Percentiles rank a stretch among this genome's conserved stretches.
phyloP scores from a whole-genome alignment of 2,797 vertebrate species.

The Masticophis lateralis region DNA sequence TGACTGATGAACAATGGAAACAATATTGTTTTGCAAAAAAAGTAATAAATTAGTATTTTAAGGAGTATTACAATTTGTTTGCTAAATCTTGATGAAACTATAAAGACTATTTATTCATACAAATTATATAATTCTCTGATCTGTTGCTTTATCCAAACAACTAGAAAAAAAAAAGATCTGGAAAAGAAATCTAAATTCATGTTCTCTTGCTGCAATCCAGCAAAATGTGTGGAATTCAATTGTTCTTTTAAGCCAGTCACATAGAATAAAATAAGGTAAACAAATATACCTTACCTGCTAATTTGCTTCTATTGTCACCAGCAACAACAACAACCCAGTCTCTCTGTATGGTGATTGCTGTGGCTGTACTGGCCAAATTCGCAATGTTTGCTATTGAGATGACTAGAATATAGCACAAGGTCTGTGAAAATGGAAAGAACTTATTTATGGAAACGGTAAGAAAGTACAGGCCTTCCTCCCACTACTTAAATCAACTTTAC shows the following conservation, averaged over 20 bases:
- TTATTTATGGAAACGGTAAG: constrained; percentile 20
- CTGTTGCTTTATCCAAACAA: background rate
- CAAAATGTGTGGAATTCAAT: background rate
- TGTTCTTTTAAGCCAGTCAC: background rate
- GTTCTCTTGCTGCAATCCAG: constrained; percentile 13
- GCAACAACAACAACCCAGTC: constrained; percentile 99
- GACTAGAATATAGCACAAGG: constrained; percentile 91
- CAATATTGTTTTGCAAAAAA: background rate
- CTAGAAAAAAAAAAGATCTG: background rate
- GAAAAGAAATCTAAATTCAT: constrained; percentile 5
- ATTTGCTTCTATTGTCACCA: constrained; percentile 88
- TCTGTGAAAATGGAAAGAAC: constrained; percentile 73
- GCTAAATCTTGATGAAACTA: constrained; percentile 11
- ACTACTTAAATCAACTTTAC: background rate
- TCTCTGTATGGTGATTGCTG: constrained; percentile 93
- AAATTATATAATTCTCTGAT: constrained; percentile 7
- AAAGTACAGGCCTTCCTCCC: background rate
- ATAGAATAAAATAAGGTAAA: constrained; percentile 34
- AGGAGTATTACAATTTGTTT: background rate
- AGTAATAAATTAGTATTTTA: background rate
- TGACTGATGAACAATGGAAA: background rate
- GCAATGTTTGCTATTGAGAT: constrained; percentile 96
- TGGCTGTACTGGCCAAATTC: constrained; percentile 96
- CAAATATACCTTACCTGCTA: constrained; percentile 84
- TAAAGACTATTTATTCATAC: background rate